phyloP scores from a whole-genome alignment of 2,888 invertebrate species.

The Leptothorax acervorum region DNA sequence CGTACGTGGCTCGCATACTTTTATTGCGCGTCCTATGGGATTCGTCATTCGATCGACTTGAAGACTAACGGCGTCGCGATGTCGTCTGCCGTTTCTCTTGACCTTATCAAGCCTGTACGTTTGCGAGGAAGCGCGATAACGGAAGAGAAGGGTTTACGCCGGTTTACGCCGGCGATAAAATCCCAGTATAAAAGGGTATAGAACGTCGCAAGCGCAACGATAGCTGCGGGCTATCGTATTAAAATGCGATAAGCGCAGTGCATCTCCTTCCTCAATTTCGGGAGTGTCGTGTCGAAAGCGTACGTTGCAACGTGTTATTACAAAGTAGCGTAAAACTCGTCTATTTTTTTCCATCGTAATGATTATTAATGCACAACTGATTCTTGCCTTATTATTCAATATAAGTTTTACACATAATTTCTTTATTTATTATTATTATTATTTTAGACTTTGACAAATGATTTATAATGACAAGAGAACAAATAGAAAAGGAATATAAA shows the following conservation, averaged over 20 bases:
- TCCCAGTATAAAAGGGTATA: constrained; percentile 65
- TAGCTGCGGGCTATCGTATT: constrained; percentile 33
- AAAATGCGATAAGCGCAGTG: constrained; percentile 58
- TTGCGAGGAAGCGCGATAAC: constrained; percentile 66
- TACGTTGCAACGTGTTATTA: not conserved
- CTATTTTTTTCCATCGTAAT: not conserved
- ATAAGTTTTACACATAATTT: not conserved
- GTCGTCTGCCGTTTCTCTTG: constrained; percentile 53
- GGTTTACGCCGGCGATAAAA: constrained; percentile 63
- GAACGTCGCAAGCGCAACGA: constrained; percentile 57
- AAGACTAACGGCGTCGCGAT: constrained; percentile 56
- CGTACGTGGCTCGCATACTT: constrained; percentile 50
- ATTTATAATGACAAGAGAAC: not conserved
- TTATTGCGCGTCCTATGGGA: constrained; percentile 64
- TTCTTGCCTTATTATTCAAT: not conserved
- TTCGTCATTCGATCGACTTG: constrained; percentile 23
- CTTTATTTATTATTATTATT: not conserved
- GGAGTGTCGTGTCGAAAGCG: not conserved
- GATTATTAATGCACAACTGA: constrained; percentile 1
- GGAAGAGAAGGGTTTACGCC: constrained; percentile 37
- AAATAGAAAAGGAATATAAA: not conserved
- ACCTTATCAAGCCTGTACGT: constrained; percentile 68
- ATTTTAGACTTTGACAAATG: not conserved
- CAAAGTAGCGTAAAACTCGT: not conserved
- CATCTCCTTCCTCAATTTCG: constrained; percentile 35